Percentiles rank a stretch among this genome's conserved stretches.
Conservation (phyloP, 2,797 vertebrate genomes). For the Peromyscus eremicus region DNA sequence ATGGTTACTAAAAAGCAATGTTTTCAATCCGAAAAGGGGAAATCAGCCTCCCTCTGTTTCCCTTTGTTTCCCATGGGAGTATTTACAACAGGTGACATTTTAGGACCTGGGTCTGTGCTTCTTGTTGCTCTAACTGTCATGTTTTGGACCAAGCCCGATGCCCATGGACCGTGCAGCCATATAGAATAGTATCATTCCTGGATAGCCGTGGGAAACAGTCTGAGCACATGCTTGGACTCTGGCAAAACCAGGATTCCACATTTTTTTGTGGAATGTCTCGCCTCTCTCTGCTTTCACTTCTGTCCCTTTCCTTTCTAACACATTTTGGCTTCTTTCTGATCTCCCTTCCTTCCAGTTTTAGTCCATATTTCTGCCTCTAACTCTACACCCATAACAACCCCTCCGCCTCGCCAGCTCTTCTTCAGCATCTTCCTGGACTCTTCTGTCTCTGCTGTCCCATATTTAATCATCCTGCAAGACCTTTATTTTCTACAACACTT, state of each 20-base stretch:
- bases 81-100: neutral
- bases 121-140: neutral
- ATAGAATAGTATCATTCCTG: constrained; percentile 68
- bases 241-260: neutral
- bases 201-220: constrained; percentile 55
- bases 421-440: neutral
- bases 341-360: neutral
- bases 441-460: neutral
- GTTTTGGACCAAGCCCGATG: neutral
- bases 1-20: neutral
- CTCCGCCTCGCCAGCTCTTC: neutral
- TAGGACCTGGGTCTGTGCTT: neutral
- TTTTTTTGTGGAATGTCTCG: neutral
- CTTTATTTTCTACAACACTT: neutral
- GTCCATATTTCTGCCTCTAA: neutral
- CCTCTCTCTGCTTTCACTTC: neutral
- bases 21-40: neutral
- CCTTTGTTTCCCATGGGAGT: neutral
- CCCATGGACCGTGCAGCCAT: accelerated
- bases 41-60: neutral
- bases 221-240: neutral
- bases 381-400: neutral
- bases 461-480: neutral
- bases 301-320: neutral
- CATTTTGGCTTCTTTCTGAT: neutral